Evolutionary conservation across 2,113 vertebrate species (phyloP).

Genomic region (Pachypanchax playfairii): DNA sequence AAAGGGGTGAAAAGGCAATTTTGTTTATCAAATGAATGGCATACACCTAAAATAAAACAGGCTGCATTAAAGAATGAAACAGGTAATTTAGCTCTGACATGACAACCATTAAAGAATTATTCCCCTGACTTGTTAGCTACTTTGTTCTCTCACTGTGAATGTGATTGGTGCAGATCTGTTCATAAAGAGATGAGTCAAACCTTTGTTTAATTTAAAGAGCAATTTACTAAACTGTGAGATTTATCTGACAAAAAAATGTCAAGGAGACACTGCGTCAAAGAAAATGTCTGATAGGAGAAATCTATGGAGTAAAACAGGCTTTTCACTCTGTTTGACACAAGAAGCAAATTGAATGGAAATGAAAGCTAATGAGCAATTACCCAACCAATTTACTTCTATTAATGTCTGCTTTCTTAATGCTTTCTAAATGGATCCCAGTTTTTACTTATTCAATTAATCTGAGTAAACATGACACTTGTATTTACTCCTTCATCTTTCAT

Average conservation of each 20-base stretch:
- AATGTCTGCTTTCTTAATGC: slow-evolving; percentile 58
- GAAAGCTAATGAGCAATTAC: slow-evolving; percentile 75
- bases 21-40: not conserved
- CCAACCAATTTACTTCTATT: slow-evolving; percentile 63
- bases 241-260: slow-evolving; percentile 37
- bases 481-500: slow-evolving; percentile 50
- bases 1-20: not conserved
- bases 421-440: slow-evolving; percentile 50
- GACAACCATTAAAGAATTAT: not conserved
- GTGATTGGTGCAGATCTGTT: slow-evolving; percentile 10
- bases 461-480: slow-evolving; percentile 54
- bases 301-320: slow-evolving; percentile 44
- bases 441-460: slow-evolving; percentile 58
- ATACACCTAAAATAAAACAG: no score
- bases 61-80: not conserved
- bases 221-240: slow-evolving; percentile 47
- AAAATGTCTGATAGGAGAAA: slow-evolving; percentile 57
- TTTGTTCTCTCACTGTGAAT: not conserved
- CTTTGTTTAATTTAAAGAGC: slow-evolving; percentile 34
- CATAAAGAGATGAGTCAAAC: slow-evolving; percentile 30
- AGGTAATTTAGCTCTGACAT: not conserved
- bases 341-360: slow-evolving; percentile 68
- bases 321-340: slow-evolving; percentile 59
- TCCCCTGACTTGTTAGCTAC: slow-evolving; percentile 12
- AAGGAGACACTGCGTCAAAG: slow-evolving; percentile 45